These are phyloP conservation scores for Odocoileus hemionus DNA, from an alignment of 2,113 vertebrate species.

Conservation along the genomic window DNA sequence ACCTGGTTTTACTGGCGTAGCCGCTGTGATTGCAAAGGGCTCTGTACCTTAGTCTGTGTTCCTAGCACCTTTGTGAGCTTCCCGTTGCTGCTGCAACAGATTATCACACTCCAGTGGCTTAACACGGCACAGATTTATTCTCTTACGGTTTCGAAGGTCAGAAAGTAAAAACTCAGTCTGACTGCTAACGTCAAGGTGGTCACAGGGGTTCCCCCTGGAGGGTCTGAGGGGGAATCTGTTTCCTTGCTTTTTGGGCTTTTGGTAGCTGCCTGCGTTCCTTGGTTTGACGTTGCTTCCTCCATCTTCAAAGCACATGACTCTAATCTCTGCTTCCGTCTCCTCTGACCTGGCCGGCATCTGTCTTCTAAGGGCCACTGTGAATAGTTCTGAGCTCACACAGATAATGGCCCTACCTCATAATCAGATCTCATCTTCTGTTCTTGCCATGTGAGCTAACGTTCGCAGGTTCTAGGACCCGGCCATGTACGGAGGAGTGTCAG, in stretches of 20 bases:
- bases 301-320: background rate
- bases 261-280: background rate
- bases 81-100: background rate
- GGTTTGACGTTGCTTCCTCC: background rate
- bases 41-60: fast-evolving
- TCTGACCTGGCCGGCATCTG: background rate
- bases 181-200: background rate
- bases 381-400: background rate
- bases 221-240: background rate
- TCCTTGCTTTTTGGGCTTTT: background rate
- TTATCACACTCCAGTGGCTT: background rate
- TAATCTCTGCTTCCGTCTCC: background rate
- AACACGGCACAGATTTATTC: background rate
- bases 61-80: background rate
- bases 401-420: background rate
- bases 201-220: background rate
- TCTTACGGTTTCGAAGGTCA: background rate
- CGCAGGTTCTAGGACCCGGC: background rate
- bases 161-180: background rate
- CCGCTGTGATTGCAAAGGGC: background rate
- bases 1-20: background rate
- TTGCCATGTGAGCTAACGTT: background rate
- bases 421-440: background rate
- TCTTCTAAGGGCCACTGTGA: background rate
- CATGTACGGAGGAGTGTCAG: background rate